phyloP scores from a whole-genome alignment of 2,797 vertebrate species.

The Lacerta bilineata region DNA sequence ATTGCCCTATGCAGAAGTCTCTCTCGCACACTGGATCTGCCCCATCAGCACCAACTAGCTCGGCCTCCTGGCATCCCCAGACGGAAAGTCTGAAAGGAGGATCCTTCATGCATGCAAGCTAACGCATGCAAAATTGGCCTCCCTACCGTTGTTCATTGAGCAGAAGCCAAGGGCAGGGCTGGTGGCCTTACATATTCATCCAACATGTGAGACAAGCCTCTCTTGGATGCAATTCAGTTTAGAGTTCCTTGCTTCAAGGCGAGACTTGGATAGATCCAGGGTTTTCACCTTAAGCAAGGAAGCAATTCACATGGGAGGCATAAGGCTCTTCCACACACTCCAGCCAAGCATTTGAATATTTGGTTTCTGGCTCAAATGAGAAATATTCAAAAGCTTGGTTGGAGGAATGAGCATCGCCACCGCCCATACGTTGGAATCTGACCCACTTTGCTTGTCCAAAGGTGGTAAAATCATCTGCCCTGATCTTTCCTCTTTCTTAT shows the following conservation, averaged over 20 bases:
- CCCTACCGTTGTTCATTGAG: no score
- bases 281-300: not conserved
- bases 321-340: not conserved
- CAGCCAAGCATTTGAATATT: not conserved
- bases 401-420: not conserved
- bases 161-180: no score
- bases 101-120: no score
- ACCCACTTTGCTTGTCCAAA: not conserved
- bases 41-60: not conserved
- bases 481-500: not conserved
- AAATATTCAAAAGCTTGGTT: not conserved
- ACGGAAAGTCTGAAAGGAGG: no score
- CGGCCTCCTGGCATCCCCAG: no score
- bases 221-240: not conserved
- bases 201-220: not conserved
- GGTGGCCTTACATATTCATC: no score
- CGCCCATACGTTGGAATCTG: not conserved
- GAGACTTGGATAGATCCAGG: not conserved
- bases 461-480: not conserved
- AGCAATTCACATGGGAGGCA: not conserved
- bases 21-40: not conserved
- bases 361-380: not conserved
- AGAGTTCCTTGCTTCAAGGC: not conserved
- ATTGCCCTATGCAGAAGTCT: not conserved
- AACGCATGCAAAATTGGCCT: no score